Evolutionary conservation across 2,888 invertebrate species (phyloP).

Genomic region (Hoplodrina blanda): DNA sequence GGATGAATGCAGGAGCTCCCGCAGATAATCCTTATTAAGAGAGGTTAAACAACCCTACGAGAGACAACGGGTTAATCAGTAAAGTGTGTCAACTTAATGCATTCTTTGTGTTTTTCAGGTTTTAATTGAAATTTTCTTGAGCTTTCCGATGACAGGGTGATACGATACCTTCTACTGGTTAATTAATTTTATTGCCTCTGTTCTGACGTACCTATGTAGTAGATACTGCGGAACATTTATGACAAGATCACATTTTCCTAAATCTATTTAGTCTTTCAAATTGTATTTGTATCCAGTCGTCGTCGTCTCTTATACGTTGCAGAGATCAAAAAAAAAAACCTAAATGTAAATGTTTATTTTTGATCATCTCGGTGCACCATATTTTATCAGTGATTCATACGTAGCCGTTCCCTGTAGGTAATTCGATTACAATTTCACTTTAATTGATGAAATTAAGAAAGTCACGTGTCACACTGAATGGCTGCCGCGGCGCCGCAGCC

Average conservation of each 20-base stretch:
- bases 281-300: too few species aligned
- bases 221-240: neutral
- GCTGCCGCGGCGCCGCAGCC: slow-evolving; percentile 58
- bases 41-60: slow-evolving; percentile 71
- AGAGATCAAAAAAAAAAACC: neutral
- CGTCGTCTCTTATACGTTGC: neutral
- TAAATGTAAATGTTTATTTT: slow-evolving; percentile 3
- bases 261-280: neutral
- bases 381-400: slow-evolving; percentile 37
- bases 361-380: slow-evolving; percentile 16
- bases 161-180: too few species aligned
- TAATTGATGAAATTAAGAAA: slow-evolving; percentile 83
- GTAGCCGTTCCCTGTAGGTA: slow-evolving; percentile 56
- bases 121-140: slow-evolving; percentile 27
- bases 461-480: slow-evolving; percentile 84
- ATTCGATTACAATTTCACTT: slow-evolving; percentile 80
- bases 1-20: slow-evolving; percentile 81
- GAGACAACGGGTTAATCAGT: slow-evolving; percentile 65
- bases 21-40: slow-evolving; percentile 86
- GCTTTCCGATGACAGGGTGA: neutral
- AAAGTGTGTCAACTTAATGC: slow-evolving; percentile 42
- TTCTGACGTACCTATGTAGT: too few species aligned
- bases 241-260: neutral
- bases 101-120: slow-evolving; percentile 33
- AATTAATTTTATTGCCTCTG: neutral